phyloP scores from a whole-genome alignment of 2,797 vertebrate genomes.

The Lacerta bilineata region DNA sequence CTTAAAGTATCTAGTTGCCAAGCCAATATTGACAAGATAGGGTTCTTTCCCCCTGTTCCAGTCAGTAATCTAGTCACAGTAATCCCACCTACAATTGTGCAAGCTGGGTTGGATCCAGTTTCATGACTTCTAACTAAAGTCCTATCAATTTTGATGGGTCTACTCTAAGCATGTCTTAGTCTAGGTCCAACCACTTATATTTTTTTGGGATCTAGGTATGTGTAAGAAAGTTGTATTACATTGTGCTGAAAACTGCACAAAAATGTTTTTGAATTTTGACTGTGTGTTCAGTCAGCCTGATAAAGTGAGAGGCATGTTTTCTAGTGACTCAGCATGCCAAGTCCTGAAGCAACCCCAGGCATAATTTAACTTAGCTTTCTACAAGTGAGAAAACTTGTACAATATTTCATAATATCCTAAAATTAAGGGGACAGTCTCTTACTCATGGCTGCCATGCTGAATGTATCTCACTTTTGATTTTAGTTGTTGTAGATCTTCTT shows the following conservation, averaged over 20 bases:
- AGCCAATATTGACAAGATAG: background rate
- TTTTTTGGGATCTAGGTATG: background rate
- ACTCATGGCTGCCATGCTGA: background rate
- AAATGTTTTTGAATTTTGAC: background rate
- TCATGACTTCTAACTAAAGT: too few species aligned
- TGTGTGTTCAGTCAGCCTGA: background rate
- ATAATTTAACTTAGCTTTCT: constrained; percentile 6
- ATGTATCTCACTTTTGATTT: background rate
- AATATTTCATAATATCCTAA: background rate
- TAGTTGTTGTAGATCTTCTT: background rate
- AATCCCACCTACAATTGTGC: background rate
- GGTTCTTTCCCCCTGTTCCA: background rate
- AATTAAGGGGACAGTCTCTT: background rate
- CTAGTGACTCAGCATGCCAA: background rate
- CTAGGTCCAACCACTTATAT: background rate
- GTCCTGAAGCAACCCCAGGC: background rate
- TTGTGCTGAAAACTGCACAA: background rate
- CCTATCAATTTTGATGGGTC: too few species aligned
- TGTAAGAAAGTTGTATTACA: background rate
- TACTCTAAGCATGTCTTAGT: too few species aligned
- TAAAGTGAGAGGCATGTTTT: background rate
- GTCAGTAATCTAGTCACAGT: background rate
- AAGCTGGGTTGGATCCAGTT: background rate
- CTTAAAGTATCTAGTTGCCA: too few species aligned
- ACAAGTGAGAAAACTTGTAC: background rate